Percentiles rank a stretch among this genome's conserved stretches.
phyloP scores from a whole-genome alignment of 2,797 vertebrate genomes.

The Epinephelus coioides region DNA sequence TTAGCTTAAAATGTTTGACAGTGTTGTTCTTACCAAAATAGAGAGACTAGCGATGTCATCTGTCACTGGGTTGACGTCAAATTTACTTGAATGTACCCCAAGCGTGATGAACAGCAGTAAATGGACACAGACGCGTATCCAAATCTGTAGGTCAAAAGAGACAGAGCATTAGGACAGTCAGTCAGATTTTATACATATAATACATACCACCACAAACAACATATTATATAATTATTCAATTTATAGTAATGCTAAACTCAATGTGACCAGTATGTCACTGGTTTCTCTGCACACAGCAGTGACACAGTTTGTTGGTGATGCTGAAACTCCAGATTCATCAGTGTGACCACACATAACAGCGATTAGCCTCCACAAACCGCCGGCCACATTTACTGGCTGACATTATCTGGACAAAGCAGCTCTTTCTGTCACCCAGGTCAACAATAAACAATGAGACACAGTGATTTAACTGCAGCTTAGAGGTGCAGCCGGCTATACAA shows the following conservation, averaged over 20 bases:
- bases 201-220: neutral
- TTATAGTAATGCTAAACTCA: neutral
- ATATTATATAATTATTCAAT: neutral
- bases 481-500: neutral
- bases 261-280: neutral
- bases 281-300: neutral
- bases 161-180: constrained; percentile 14
- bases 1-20: neutral
- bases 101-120: constrained; percentile 87
- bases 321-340: neutral
- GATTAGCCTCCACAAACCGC: neutral
- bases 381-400: neutral
- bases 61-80: constrained; percentile 86
- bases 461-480: neutral
- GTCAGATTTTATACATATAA: neutral
- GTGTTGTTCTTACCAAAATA: constrained; percentile 82
- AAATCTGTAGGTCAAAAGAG: constrained; percentile 80
- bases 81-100: constrained; percentile 85
- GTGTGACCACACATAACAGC: too few relatives aligned
- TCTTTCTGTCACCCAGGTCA: neutral
- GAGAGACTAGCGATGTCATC: constrained; percentile 87
- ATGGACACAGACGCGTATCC: constrained; percentile 89
- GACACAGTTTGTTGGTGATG: too few relatives aligned
- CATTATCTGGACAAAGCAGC: too few relatives aligned
- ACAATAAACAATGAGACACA: neutral